phyloP scores from a whole-genome alignment of 2,888 invertebrate genomes.

The Ischnus inquisitorius region DNA sequence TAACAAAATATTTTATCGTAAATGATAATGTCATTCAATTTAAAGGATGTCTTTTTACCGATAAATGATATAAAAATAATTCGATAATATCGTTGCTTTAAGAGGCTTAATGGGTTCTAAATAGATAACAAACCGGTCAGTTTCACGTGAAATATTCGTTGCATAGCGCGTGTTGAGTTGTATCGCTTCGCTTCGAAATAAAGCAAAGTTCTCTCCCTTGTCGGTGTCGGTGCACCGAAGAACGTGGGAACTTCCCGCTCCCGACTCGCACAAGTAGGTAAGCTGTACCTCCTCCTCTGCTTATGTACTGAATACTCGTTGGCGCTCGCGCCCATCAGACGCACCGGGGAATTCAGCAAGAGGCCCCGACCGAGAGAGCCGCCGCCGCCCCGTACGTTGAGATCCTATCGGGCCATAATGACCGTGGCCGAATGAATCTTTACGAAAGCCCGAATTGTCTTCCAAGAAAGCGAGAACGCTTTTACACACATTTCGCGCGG shows the following conservation, averaged over 20 bases:
- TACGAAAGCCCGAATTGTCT: slow-evolving; percentile 49
- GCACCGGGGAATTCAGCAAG: slow-evolving; percentile 42
- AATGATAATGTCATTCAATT: too few species aligned
- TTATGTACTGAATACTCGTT: slow-evolving; percentile 22
- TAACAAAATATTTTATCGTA: too few species aligned
- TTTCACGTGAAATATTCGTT: not conserved
- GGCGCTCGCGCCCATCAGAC: slow-evolving; percentile 40
- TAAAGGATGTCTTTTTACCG: too few species aligned
- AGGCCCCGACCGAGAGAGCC: slow-evolving; percentile 40
- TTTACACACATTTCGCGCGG: not conserved
- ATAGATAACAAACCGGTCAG: not conserved
- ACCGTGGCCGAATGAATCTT: slow-evolving; percentile 57
- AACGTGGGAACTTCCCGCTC: slow-evolving; percentile 67
- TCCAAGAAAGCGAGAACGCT: slow-evolving; percentile 17
- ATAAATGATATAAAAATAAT: too few species aligned
- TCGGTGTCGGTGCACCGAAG: slow-evolving; percentile 57
- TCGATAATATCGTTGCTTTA: too few species aligned
- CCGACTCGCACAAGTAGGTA: slow-evolving; percentile 60
- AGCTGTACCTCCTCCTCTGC: slow-evolving; percentile 21
- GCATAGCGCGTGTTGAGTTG: not conserved
- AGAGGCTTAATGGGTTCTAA: slow-evolving; percentile 1
- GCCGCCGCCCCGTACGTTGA: slow-evolving; percentile 26
- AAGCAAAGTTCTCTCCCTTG: slow-evolving; percentile 38
- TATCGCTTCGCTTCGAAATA: slow-evolving; percentile 42
- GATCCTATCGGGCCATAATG: slow-evolving; percentile 62